Evolutionary conservation across 2,888 invertebrate species (phyloP), one percentile per base, ranked within the genome.

Genomic region (Zootermopsis nevadensis): DNA sequence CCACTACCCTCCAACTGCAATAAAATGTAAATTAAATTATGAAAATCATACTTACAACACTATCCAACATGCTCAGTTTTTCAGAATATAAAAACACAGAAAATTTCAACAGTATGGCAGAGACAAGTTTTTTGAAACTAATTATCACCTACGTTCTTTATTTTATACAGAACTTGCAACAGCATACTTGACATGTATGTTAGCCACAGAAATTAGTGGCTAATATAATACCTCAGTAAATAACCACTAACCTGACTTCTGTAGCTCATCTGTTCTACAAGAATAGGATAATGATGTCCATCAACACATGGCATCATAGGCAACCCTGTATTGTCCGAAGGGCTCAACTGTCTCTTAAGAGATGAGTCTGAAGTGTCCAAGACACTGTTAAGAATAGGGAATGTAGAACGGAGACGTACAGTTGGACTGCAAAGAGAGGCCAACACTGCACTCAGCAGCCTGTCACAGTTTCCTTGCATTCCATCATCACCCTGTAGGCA

Each of bases 391-490:
- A 95, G 90, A 83, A 95, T 92, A 12, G 96, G 95, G 89, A 96
- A 94, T 38, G 95, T 95, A 83, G 93, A 93, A 53, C 95, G 92
- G 48, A 96, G 89, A 84, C 95, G 92, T 30, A 96, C 93, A 2
- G 93, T 93, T 0, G 96, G 95, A 74, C 94, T 94, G 87, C 97
- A 97, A 85, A 98, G 91, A 0, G 98, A 95, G 72, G 97, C 96
- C 85, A 97, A 91, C 3, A 97, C 95, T 0, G 98, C 95, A 85
- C 95, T 94, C 80, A 96, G 88, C 2, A 96, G 90, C 82, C 94
- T 91, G 87, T 94, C 93, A 86, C 77, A 81, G 42, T 67, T 83
- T 31, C 66, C 67, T 55, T 82, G 82, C 19, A 60, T 19, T 19
- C 31, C 33, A 38, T 74, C 74, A n/a, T 42, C 38, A 24, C 74